These are phyloP conservation scores for Ginglymostoma cirratum DNA, from an alignment of 2,113 vertebrate genomes.

Conservation along the genomic window DNA sequence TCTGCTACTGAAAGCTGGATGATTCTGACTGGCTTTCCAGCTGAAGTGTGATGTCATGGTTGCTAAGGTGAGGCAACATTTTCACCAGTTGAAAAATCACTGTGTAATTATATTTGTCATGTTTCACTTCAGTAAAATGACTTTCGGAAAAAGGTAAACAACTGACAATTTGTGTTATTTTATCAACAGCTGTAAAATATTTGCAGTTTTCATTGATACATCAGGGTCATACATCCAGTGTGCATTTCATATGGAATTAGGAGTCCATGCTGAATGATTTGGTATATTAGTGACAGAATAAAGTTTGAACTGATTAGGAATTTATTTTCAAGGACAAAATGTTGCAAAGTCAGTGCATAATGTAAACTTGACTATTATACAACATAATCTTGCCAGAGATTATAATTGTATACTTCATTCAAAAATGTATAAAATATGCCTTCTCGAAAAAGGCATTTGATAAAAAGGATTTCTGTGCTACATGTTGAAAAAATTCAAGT, in stretches of 20 bases:
- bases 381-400: neutral
- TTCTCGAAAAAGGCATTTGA: neutral
- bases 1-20: neutral
- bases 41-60: neutral
- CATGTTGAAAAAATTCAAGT: neutral
- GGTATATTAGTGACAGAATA: slow-evolving; percentile 47
- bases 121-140: slow-evolving; percentile 44
- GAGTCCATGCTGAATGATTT: slow-evolving; percentile 50
- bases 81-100: neutral
- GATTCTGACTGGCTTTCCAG: neutral
- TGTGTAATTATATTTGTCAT: slow-evolving; percentile 40
- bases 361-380: neutral
- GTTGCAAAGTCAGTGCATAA: neutral
- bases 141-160: slow-evolving; percentile 44
- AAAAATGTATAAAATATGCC: neutral
- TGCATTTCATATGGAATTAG: slow-evolving; percentile 59
- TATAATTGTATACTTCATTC: neutral
- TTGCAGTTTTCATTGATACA: slow-evolving; percentile 56
- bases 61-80: neutral
- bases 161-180: slow-evolving; percentile 43
- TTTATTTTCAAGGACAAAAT: slow-evolving; percentile 53
- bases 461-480: neutral
- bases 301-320: slow-evolving; percentile 47
- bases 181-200: slow-evolving; percentile 48
- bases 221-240: slow-evolving; percentile 51